A percentile compares a stretch with the other conserved stretches of the same genome.
phyloP scores from a whole-genome alignment of 2,888 invertebrate species.

The Conus canariensis region DNA sequence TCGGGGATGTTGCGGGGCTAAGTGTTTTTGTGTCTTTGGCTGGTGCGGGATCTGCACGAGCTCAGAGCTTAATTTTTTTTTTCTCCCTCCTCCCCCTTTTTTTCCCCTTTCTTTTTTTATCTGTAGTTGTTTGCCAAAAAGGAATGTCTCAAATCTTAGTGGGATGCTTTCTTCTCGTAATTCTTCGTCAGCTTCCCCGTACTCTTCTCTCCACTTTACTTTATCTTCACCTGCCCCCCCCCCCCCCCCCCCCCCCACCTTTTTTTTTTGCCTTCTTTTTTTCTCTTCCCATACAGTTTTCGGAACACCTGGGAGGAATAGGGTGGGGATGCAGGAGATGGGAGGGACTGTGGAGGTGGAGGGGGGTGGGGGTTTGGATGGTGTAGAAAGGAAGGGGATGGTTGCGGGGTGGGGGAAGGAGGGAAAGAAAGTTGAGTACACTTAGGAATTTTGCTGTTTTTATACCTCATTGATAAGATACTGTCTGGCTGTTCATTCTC shows the following conservation, averaged over 20 bases:
- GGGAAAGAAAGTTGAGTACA: no score
- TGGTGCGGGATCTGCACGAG: background rate
- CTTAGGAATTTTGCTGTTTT: no score
- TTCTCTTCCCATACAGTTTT: no score
- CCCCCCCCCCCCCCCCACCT: background rate
- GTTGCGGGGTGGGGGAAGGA: no score
- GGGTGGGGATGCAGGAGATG: no score
- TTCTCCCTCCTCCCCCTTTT: no score
- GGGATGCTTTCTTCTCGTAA: background rate
- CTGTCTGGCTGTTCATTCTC: no score
- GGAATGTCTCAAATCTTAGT: background rate
- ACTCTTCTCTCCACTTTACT: background rate
- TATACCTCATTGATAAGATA: no score
- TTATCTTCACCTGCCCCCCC: background rate
- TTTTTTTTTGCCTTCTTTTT: background rate
- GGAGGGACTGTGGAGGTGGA: no score
- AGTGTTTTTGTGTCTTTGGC: background rate
- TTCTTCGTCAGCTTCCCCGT: background rate
- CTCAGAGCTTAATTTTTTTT: background rate
- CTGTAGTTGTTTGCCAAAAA: background rate
- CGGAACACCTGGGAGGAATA: no score
- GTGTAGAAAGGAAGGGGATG: no score
- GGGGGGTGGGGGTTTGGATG: no score
- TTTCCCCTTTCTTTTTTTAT: background rate
- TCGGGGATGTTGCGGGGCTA: background rate